These are phyloP conservation scores for Philaethria dido DNA, from an alignment of 2,888 invertebrate species.

Conservation along the genomic window DNA sequence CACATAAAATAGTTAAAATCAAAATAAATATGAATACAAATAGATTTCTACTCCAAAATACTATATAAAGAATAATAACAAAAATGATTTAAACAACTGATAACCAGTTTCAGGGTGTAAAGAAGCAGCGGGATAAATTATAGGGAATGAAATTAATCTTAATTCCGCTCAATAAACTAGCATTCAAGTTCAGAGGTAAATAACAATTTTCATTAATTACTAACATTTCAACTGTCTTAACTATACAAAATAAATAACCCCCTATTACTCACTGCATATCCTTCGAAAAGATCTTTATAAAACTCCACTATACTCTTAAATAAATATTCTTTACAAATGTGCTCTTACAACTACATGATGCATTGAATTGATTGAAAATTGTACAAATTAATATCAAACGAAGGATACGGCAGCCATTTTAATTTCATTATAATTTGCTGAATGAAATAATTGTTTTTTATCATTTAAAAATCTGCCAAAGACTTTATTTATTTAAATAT, in stretches of 20 bases:
- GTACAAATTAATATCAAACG: conserved; percentile 23
- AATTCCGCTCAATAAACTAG: conserved; percentile 14
- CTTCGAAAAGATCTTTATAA: conserved; percentile 31
- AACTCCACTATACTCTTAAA: conserved; percentile 24
- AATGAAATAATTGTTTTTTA: background rate
- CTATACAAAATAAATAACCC: conserved; percentile 66
- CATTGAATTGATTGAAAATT: conserved; percentile 13
- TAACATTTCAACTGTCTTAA: conserved; percentile 20
- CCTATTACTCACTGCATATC: conserved; percentile 40
- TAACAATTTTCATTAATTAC: conserved; percentile 45
- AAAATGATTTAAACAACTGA: conserved; percentile 15
- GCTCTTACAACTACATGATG: conserved; percentile 26
- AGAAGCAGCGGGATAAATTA: background rate
- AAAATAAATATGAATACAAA: conserved; percentile 42
- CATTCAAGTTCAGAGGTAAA: conserved; percentile 20
- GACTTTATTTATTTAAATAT: background rate
- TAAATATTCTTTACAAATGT: conserved; percentile 21
- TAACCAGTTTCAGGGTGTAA: background rate
- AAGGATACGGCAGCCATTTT: conserved; percentile 31
- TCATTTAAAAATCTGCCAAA: background rate
- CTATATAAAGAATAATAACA: conserved; percentile 32
- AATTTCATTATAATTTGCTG: conserved; percentile 32
- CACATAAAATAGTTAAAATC: conserved; percentile 28
- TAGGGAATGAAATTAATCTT: conserved; percentile 20
- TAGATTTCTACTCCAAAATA: conserved; percentile 51